Conservation (phyloP, 2,888 invertebrate species). For the Zaprionus obscuricornis region DNA sequence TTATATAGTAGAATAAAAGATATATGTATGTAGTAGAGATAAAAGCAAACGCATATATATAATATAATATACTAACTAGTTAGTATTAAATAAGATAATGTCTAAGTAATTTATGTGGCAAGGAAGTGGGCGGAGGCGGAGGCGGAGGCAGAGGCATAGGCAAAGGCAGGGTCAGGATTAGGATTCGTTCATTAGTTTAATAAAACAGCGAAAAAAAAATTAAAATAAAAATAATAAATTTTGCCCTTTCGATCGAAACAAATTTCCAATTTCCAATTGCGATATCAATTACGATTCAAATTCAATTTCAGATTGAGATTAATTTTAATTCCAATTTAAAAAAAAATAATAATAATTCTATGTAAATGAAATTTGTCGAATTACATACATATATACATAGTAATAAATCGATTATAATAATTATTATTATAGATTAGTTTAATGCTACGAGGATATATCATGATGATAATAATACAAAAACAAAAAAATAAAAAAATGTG, state of each 20-base stretch:
- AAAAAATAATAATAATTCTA: slow-evolving; percentile 13
- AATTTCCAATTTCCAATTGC: slow-evolving; percentile 7
- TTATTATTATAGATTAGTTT: slow-evolving; percentile 18
- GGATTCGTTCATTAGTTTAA: too few species aligned
- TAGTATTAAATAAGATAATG: not conserved
- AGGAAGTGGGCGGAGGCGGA: slow-evolving; percentile 2
- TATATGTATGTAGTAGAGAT: too few species aligned
- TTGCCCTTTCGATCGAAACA: too few species aligned
- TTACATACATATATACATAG: slow-evolving; percentile 55
- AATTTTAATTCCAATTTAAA: slow-evolving; percentile 12
- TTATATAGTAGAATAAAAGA: too few species aligned
- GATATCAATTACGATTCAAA: too few species aligned
- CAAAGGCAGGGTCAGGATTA: too few species aligned
- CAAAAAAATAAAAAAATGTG: slow-evolving; percentile 28
- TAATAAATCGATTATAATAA: slow-evolving; percentile 4
- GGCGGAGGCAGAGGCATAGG: too few species aligned
- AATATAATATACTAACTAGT: slow-evolving; percentile 2
- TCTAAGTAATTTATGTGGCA: slow-evolving; percentile 8
- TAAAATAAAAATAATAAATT: slow-evolving; percentile 1
- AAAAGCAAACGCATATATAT: too few species aligned
- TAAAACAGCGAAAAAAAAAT: slow-evolving; percentile 23
- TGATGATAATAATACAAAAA: too few species aligned
- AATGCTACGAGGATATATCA: too few species aligned
- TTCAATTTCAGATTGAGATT: too few species aligned
- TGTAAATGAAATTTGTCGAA: slow-evolving; percentile 33